A percentile compares a stretch with the other conserved stretches of the same genome.
phyloP scores from a whole-genome alignment of 2,888 invertebrate genomes.

The Mamestra brassicae region DNA sequence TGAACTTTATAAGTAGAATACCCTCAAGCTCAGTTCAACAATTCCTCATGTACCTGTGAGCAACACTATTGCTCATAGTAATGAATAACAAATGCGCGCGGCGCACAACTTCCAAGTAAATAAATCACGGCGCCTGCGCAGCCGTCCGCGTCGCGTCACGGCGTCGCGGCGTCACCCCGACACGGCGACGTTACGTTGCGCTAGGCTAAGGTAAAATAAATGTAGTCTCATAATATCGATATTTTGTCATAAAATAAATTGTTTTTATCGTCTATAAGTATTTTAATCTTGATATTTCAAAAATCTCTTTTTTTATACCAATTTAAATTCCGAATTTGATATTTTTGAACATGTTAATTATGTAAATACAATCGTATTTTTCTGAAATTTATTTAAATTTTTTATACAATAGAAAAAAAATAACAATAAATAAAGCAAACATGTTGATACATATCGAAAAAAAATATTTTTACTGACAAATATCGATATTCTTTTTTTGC shows the following conservation, averaged over 20 bases:
- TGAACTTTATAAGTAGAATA: background rate
- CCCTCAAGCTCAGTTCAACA: constrained; percentile 18
- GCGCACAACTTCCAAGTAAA: constrained; percentile 65
- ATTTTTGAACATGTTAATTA: background rate
- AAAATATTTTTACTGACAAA: background rate
- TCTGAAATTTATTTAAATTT: background rate
- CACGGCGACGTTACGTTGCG: constrained; percentile 19
- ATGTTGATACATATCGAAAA: background rate
- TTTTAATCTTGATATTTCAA: background rate
- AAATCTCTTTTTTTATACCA: too few relatives aligned
- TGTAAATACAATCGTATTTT: too few relatives aligned
- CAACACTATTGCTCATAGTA: constrained; percentile 58
- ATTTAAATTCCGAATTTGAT: background rate
- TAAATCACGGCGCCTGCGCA: constrained; percentile 73
- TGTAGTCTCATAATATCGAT: background rate
- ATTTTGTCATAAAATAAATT: background rate
- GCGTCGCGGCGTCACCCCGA: constrained; percentile 45
- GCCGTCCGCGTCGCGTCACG: constrained; percentile 65
- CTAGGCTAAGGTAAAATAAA: background rate
- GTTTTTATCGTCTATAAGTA: background rate
- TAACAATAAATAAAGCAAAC: too few relatives aligned
- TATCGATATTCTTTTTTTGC: background rate
- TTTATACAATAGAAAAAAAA: too few relatives aligned
- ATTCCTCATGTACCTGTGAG: constrained; percentile 27
- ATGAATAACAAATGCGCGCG: constrained; percentile 67